Conservation (phyloP, 2,113 vertebrate species). For the Calyptomena viridis region DNA sequence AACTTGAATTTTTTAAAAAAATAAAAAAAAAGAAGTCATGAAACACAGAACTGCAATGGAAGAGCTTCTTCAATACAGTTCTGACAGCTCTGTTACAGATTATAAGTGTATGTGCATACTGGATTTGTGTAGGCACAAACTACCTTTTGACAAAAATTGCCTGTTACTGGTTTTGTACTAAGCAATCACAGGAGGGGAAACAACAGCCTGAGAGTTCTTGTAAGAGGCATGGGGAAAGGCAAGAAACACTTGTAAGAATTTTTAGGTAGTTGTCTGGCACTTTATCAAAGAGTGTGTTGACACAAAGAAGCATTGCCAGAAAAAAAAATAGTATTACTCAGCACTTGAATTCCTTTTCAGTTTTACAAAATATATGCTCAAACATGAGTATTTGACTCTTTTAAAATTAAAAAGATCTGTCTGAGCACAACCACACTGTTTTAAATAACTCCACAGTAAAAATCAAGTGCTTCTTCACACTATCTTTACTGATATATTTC, state of each 20-base stretch:
- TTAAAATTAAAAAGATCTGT: background rate
- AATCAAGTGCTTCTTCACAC: background rate
- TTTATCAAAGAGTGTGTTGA: background rate
- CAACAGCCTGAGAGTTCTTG: background rate
- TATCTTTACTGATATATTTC: background rate
- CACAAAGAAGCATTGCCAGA: background rate
- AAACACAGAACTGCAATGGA: background rate
- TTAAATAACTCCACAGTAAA: background rate
- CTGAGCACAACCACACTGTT: background rate
- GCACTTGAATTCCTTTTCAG: background rate
- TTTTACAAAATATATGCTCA: background rate
- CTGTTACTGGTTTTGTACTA: background rate
- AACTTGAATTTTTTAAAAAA: background rate
- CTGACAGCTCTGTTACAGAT: background rate
- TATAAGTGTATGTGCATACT: rapidly evolving
- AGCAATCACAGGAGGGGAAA: background rate
- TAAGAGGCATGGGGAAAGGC: background rate
- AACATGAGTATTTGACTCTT: background rate
- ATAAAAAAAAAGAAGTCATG: background rate
- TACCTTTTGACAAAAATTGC: background rate
- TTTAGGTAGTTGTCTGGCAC: background rate
- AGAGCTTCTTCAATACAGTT: background rate
- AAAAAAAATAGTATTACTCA: background rate
- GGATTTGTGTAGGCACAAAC: background rate
- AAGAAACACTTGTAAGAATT: background rate